These are phyloP conservation scores for Ischnura elegans DNA, from an alignment of 2,888 invertebrate genomes.

Conservation along the genomic window DNA sequence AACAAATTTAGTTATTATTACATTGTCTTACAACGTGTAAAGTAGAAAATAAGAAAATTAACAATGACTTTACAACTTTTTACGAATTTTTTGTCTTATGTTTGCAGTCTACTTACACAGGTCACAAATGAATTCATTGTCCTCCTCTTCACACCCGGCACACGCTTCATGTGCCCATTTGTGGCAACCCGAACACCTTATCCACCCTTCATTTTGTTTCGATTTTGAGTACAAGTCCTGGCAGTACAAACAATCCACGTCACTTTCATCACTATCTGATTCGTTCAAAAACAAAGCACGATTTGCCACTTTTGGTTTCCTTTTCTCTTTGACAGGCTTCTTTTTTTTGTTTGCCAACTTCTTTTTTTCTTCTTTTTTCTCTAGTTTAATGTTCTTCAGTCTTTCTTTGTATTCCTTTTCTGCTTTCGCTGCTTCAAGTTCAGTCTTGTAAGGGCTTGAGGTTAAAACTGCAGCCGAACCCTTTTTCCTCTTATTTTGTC, in stretches of 20 bases:
- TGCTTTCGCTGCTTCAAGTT: not conserved
- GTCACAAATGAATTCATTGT: not conserved
- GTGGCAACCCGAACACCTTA: not conserved
- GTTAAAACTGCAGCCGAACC: constrained; percentile 18
- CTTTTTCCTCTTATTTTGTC: not conserved
- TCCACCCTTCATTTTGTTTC: not conserved
- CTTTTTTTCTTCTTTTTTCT: not conserved
- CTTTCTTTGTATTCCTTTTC: not conserved
- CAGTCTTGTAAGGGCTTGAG: not conserved
- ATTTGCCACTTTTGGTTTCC: not conserved
- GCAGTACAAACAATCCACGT: not conserved
- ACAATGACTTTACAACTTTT: not conserved
- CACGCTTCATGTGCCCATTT: not conserved
- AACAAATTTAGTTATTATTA: not conserved
- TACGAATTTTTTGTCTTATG: not conserved
- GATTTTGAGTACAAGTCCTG: not conserved
- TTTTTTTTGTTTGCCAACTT: not conserved
- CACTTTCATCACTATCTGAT: not conserved
- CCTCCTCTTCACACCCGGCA: not conserved
- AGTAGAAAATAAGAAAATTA: not conserved
- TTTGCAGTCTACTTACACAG: not conserved
- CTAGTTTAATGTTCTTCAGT: not conserved
- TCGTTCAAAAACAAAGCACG: not conserved
- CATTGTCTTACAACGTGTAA: not conserved
- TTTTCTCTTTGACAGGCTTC: not conserved